Evolutionary conservation across 1,140 invertebrate species (phyloP).

Genomic region (Sycobia sp.): DNA sequence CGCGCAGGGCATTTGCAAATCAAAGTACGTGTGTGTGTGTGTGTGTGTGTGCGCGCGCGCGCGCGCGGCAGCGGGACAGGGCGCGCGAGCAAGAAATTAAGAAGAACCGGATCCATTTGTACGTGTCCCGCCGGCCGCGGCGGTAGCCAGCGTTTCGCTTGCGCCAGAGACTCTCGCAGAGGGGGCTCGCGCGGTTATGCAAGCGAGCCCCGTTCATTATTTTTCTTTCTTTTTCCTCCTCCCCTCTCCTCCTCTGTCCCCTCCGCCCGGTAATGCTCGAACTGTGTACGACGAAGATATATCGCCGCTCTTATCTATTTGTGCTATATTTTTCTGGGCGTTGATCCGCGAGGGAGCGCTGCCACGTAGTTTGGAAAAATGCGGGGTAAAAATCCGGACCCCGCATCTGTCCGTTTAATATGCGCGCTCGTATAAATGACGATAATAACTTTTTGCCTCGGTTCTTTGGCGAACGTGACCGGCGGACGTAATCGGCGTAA

Average conservation of each 20-base stretch:
- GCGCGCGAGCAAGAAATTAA: slow-evolving; percentile 29
- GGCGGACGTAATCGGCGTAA: too few relatives aligned
- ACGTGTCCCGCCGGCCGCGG: slow-evolving; percentile 18
- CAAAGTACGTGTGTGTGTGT: slow-evolving; percentile 24
- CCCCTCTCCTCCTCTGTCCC: too few relatives aligned
- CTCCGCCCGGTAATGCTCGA: slow-evolving; percentile 16
- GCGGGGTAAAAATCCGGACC: too few relatives aligned
- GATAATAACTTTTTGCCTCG: too few relatives aligned
- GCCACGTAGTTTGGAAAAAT: too few relatives aligned
- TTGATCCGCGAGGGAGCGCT: not conserved
- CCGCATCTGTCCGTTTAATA: too few relatives aligned
- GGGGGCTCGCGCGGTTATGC: slow-evolving; percentile 15
- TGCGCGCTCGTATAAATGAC: too few relatives aligned
- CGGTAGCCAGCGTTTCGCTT: slow-evolving; percentile 2
- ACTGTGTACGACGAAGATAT: not conserved
- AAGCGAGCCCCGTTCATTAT: slow-evolving; percentile 4
- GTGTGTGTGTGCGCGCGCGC: too few relatives aligned
- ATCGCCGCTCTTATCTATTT: not conserved
- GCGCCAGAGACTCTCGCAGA: slow-evolving; percentile 13
- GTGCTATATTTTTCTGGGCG: not conserved
- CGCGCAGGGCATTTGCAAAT: slow-evolving; percentile 27
- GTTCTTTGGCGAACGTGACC: too few relatives aligned
- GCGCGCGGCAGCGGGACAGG: too few relatives aligned
- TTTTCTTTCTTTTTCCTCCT: too few relatives aligned
- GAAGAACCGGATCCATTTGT: slow-evolving; percentile 32